Evolutionary conservation across 2,113 vertebrate species (phyloP), one percentile per base, ranked within the genome.

Genomic region (Theristicus caerulescens): DNA sequence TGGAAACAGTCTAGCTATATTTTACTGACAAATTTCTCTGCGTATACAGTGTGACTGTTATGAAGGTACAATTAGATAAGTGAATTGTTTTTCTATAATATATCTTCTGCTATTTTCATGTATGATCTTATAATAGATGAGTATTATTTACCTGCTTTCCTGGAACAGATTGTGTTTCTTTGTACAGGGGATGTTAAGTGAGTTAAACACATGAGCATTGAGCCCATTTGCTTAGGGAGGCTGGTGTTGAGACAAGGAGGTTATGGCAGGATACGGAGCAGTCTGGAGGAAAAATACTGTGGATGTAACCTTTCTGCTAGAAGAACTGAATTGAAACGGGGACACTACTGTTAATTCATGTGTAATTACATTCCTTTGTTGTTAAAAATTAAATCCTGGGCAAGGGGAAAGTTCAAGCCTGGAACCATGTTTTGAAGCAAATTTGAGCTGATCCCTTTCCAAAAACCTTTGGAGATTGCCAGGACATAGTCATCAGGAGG

Each of bases 321-420:
- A 73, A 88, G n/a, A 93, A 64, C 26, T 52, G 32, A 67, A 83
- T 40, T 90, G 80, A 95, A 90, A 92, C 49, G 72, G 76, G 59
- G 55, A 67, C 72, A 59, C n/a, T 66, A 67, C 79, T 81, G 82
- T 90, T 95, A 96, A 92, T 92, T 92, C 79, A 73, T 81, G 46
- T 92, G 88, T 92, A 73, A 88, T 92, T 93, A 78, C 59, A 64
- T 91, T 96, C 52, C 32, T 82, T 91, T 91, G 72, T 88, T 90
- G 67, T 88, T 91, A 88, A 86, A 95, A 88, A 81, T 81, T 67
- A 88, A 93, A 86, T 80, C 59, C 18, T 51, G 59, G 44, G 16
- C 64, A 82, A 79, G 71, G 88, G 57, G 25, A 46, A 93, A 61
- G 70, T 85, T 88, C 91, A 78, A 96, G 42, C 51, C 66, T 94